Evolutionary conservation across 2,888 invertebrate genomes (phyloP).

Genomic region (Cephus pygmeus): DNA sequence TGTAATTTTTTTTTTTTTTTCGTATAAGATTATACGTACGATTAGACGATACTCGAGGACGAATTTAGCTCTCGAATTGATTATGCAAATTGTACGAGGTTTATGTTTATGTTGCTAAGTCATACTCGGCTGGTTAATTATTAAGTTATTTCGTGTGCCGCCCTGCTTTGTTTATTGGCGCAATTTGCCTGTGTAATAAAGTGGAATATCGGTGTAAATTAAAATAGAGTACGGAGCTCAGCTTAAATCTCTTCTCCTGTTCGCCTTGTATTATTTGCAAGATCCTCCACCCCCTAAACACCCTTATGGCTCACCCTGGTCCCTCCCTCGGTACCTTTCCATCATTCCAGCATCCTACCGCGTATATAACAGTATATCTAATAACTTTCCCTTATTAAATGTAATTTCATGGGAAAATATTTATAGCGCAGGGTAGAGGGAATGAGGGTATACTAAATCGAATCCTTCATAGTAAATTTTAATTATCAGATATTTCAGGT

Average conservation of each 20-base stretch:
- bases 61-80: too few relatives aligned
- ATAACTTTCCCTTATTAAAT: conserved; percentile 13
- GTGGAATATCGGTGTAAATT: neutral
- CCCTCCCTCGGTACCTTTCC: neutral
- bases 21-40: too few relatives aligned
- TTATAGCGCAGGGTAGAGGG: neutral
- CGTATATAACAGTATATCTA: conserved; percentile 4
- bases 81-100: too few relatives aligned
- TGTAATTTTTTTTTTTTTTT: neutral
- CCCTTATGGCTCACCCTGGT: neutral
- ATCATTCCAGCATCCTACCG: neutral
- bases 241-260: neutral
- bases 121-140: neutral
- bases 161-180: neutral
- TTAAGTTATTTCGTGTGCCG: neutral
- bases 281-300: neutral
- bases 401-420: conserved; percentile 22
- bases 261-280: neutral
- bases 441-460: neutral
- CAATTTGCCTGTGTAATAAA: neutral
- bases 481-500: conserved; percentile 8
- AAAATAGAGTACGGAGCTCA: neutral
- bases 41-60: too few relatives aligned
- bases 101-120: too few relatives aligned
- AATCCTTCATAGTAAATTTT: conserved; percentile 15